Evolutionary conservation across 2,113 vertebrate species (phyloP).

Genomic region (Pagrus major): DNA sequence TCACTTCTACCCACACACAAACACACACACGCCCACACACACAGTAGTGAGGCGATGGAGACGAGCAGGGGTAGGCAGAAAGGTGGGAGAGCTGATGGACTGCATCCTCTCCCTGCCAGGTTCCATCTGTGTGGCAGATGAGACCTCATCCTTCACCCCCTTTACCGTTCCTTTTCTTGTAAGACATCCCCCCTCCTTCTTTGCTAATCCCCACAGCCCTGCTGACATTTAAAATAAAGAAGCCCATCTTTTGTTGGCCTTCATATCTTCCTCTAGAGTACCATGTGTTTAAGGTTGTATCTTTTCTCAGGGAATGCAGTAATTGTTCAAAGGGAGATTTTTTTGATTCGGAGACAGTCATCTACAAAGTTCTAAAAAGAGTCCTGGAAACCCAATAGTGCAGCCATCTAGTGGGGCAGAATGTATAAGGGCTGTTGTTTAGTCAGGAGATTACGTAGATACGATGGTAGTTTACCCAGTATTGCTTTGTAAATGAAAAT

Average conservation of each 20-base stretch:
- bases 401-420: no score
- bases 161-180: constrained; percentile 33
- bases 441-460: no score
- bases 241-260: constrained; percentile 6
- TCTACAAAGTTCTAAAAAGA: no score
- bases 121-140: constrained; percentile 72
- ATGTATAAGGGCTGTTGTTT: no score
- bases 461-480: not conserved
- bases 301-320: not conserved
- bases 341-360: constrained; percentile 11
- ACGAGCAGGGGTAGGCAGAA: constrained; percentile 39
- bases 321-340: constrained; percentile 6
- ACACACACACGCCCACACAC: not conserved
- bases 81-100: constrained; percentile 67
- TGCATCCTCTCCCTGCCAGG: constrained; percentile 64
- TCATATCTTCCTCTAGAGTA: not conserved
- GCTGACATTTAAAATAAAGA: constrained; percentile 69
- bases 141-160: constrained; percentile 49
- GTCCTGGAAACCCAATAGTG: no score
- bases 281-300: constrained; percentile 1
- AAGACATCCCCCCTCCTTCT: constrained; percentile 42
- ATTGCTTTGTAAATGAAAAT: no score
- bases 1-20: constrained; percentile 9
- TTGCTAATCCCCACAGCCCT: constrained; percentile 60
- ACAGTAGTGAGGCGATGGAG: constrained; percentile 30